A percentile compares a stretch with the other conserved stretches of the same genome.
phyloP scores from a whole-genome alignment of 2,888 invertebrate species.

The Cistogaster globosa region DNA sequence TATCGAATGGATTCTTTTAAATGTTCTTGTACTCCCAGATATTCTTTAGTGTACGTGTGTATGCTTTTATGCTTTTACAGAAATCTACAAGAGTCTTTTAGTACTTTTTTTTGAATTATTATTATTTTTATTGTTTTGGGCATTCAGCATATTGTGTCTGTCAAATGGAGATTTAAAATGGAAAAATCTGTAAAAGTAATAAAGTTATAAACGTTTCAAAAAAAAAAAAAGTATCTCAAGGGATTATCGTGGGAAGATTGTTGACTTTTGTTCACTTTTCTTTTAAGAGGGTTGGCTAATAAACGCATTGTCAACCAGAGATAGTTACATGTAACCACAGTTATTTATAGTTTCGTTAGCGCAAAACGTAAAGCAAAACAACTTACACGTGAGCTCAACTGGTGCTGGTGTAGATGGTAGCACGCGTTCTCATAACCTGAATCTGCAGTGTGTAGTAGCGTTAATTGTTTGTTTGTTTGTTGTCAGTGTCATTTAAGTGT shows the following conservation, averaged over 20 bases:
- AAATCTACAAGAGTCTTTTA: constrained; percentile 55
- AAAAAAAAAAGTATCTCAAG: constrained; percentile 55
- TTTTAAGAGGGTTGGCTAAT: constrained; percentile 45
- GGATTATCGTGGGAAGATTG: constrained; percentile 68
- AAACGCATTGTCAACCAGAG: constrained; percentile 54
- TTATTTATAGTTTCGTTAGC: constrained; percentile 75
- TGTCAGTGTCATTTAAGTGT: constrained; percentile 81
- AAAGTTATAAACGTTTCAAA: constrained; percentile 46
- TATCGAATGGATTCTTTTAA: constrained; percentile 48
- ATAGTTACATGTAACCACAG: constrained; percentile 70
- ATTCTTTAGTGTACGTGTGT: background rate
- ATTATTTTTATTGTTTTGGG: constrained; percentile 54
- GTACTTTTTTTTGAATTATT: constrained; percentile 35
- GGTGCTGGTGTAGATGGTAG: constrained; percentile 42
- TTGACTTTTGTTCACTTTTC: constrained; percentile 26
- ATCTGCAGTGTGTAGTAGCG: constrained; percentile 70
- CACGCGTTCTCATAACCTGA: constrained; percentile 70
- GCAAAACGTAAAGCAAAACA: constrained; percentile 37
- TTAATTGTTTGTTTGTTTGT: constrained; percentile 83
- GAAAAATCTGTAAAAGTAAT: constrained; percentile 23
- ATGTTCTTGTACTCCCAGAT: constrained; percentile 4
- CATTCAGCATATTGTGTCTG: constrained; percentile 73
- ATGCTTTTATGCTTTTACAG: constrained; percentile 7
- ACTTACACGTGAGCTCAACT: constrained; percentile 64
- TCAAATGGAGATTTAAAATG: constrained; percentile 55